A percentile compares a stretch with the other conserved stretches of the same genome.
phyloP scores from a whole-genome alignment of 2,797 vertebrate genomes.

The Psittacula echo region DNA sequence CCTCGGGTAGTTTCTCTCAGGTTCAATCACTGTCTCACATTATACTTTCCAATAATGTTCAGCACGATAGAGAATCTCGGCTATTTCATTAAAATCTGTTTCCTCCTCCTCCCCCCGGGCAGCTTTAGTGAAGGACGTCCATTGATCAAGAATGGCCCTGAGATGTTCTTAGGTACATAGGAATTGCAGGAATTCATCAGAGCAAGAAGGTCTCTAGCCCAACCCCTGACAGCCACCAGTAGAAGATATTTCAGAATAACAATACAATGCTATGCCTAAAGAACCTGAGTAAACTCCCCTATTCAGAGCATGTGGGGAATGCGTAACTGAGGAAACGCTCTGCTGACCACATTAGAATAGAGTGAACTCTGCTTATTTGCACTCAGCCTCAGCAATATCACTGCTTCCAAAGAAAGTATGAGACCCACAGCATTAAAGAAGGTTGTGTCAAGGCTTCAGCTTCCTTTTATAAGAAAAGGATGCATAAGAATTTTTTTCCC shows the following conservation, averaged over 20 bases:
- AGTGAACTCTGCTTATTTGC: neutral
- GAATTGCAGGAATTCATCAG: conserved; percentile 35
- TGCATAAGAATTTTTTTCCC: neutral
- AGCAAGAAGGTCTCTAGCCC: neutral
- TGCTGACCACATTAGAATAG: neutral
- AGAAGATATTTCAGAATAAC: conserved; percentile 7
- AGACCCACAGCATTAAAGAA: neutral
- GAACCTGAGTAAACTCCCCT: neutral
- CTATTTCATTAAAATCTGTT: neutral
- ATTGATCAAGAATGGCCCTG: neutral
- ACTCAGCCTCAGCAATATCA: neutral
- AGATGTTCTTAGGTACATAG: neutral
- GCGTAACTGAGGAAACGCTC: neutral
- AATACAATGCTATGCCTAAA: neutral
- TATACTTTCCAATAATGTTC: neutral
- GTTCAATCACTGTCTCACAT: neutral
- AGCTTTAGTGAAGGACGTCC: neutral
- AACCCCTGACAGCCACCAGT: neutral
- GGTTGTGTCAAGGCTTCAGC: neutral
- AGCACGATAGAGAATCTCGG: neutral
- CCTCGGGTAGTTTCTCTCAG: neutral
- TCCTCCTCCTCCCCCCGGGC: neutral
- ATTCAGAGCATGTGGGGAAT: neutral
- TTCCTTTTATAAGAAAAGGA: neutral
- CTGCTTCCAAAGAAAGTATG: neutral